Base-by-base conservation (phyloP, 1,140 invertebrate genomes). In the Hermetia illucens region DNA sequence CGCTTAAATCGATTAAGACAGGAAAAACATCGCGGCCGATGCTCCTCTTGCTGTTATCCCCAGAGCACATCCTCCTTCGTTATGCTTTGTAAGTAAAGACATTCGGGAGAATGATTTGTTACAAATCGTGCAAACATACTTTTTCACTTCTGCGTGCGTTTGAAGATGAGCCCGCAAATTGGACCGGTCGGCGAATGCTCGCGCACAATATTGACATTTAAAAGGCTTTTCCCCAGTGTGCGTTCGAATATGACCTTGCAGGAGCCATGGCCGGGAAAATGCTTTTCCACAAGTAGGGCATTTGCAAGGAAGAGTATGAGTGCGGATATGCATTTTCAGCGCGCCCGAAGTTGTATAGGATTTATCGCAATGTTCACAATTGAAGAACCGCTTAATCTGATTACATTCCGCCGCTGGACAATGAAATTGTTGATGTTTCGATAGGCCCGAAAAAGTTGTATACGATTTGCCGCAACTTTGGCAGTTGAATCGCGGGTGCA, bases 241-340 rank as follows among this genome's bases (percentile, higher is more conserved):
- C 0, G 89, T 93, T 20, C 89, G 69, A 47, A 93, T 90, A 64
- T 94, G 89, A 1, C 89, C 88, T 63, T 96, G 91, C 3, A 97
- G 72, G 22, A 97, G 64, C 93, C 93, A 97, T 0, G 93, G 93
- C 22, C 93, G 68, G 1, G 88, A 94, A 66, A 98, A 98, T 2
- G 92, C 90, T 60, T 97, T 97, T 1, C 92, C 92, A 58, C 93
- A 98, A 18, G 95, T 67, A 44, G 83, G 79, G 55, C 94, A 98
- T 65, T 94, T 95, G 71, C 92, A 97, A 0, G 94, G 94, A 43
- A 98, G 61, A 0, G 94, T 98, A 45, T 79, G 75, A 2, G 71
- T 74, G 39, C 77, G 56, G 58, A 79, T 74, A 55, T 85, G 81
- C 51, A 68, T 85, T 70, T 64, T 82, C 53, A 55, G 69, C 47